phyloP scores from a whole-genome alignment of 2,888 invertebrate species.

The Cephus runcator region DNA sequence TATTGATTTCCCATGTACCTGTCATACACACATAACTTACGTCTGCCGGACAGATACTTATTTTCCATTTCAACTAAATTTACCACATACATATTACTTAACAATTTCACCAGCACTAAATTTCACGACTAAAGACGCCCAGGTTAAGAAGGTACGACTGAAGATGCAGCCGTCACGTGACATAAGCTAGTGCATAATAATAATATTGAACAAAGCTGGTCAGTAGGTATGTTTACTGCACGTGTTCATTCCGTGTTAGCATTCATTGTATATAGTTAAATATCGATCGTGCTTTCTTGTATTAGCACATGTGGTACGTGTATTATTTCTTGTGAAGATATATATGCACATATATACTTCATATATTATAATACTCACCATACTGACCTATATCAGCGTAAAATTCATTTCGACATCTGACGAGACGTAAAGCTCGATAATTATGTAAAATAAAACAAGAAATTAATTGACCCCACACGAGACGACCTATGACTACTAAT shows the following conservation, averaged over 20 bases:
- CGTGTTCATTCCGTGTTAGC: background rate
- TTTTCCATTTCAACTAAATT: too few species aligned
- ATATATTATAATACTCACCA: background rate
- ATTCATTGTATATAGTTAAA: background rate
- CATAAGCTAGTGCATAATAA: background rate
- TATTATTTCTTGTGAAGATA: background rate
- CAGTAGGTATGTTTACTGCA: background rate
- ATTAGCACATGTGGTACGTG: background rate
- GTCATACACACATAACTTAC: too few species aligned
- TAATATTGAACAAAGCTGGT: background rate
- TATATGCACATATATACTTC: background rate
- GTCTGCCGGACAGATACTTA: too few species aligned
- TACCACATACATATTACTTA: rapidly evolving
- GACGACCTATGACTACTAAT: background rate
- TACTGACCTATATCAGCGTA: background rate
- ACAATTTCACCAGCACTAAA: too few species aligned
- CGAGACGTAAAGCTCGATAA: constrained; percentile 30
- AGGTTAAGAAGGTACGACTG: too few species aligned
- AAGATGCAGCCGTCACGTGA: too few species aligned
- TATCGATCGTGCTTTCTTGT: background rate
- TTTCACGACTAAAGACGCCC: too few species aligned
- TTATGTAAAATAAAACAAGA: constrained; percentile 43
- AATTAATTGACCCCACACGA: constrained; percentile 23
- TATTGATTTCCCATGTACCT: too few species aligned
- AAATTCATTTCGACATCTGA: background rate